Conservation (phyloP, 2,113 vertebrate species). For the Urocynchramus pylzowi region DNA sequence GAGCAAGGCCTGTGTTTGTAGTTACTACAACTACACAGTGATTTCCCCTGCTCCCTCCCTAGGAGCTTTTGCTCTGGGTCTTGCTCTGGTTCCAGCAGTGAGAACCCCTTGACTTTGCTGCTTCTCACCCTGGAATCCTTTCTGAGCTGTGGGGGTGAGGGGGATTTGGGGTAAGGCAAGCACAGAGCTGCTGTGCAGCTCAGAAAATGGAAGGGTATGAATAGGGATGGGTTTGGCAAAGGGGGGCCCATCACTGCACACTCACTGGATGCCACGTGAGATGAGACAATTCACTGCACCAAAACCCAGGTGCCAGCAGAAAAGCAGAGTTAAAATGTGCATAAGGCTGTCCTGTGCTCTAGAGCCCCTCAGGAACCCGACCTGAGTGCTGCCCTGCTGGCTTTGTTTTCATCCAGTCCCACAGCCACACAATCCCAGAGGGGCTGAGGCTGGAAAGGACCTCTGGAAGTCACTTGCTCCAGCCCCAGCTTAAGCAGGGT, state of each 20-base stretch:
- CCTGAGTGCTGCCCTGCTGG: background rate
- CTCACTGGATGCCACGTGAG: rapidly evolving
- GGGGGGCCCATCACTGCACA: background rate
- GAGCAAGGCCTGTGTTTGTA: background rate
- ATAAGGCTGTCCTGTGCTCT: background rate
- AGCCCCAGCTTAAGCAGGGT: background rate
- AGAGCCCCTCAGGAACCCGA: background rate
- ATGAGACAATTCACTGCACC: background rate
- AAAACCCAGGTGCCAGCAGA: background rate
- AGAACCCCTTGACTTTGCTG: background rate
- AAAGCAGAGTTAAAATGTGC: background rate
- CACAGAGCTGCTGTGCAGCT: rapidly evolving
- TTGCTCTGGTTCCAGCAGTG: rapidly evolving
- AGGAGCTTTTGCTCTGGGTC: background rate
- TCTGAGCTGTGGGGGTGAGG: background rate
- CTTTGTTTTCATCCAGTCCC: background rate
- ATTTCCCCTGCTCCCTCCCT: too few species aligned
- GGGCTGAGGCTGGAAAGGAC: background rate
- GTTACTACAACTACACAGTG: rapidly evolving
- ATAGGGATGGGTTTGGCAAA: background rate
- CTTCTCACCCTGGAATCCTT: background rate
- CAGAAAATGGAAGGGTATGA: rapidly evolving
- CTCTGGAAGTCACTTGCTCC: background rate
- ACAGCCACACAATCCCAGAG: background rate
- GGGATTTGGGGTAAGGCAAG: background rate